Conservation (phyloP, 2,113 vertebrate genomes). For the western clawed frog (Xenopus tropicalis) region UCB_Xtro_10.0 CM004452.2:35724001-35724500, state of each 20-base stretch:
- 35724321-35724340: conserved; percentile 90
- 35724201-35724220: conserved; percentile 92
- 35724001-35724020: conserved; percentile 92
- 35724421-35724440: too few relatives aligned
- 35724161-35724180: conserved; percentile 96
- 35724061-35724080: conserved; percentile 89
- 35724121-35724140: conserved; percentile 93
- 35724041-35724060: conserved; percentile 93
- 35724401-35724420: too few relatives aligned
- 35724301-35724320: conserved; percentile 86
- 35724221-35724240: conserved; percentile 89
- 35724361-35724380: too few relatives aligned
- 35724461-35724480: too few relatives aligned
- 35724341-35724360: not conserved
- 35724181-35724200: conserved; percentile 95
- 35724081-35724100: conserved; percentile 90
- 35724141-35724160: conserved; percentile 87
- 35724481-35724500: too few relatives aligned
- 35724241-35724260: conserved; percentile 81
- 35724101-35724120: conserved; percentile 96
- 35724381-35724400: too few relatives aligned
- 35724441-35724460: too few relatives aligned
- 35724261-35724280: conserved; percentile 81
- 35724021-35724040: conserved; percentile 87
- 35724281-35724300: conserved; percentile 88